Percentiles rank a stretch among this genome's conserved stretches.
phyloP scores from a whole-genome alignment of 2,797 vertebrate species.

The Bovichtus variegatus region DNA sequence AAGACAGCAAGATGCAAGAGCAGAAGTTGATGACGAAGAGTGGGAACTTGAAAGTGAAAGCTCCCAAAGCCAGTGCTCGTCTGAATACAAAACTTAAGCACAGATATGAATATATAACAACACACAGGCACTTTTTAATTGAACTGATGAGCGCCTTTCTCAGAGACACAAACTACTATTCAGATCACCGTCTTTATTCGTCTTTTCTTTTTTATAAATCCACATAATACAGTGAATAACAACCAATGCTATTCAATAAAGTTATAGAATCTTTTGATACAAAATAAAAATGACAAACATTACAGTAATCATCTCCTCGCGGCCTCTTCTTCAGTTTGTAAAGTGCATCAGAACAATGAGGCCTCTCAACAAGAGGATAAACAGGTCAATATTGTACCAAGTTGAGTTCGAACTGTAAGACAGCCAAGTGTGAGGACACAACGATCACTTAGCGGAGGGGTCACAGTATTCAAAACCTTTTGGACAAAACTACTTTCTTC shows the following conservation, averaged over 20 bases:
- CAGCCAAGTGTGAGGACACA: slow-evolving; percentile 34
- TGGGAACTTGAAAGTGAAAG: slow-evolving; percentile 41
- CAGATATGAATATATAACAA: neutral
- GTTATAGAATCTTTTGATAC: slow-evolving; percentile 74
- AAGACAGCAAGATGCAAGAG: slow-evolving; percentile 53
- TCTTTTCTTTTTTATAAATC: slow-evolving; percentile 77
- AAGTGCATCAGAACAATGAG: slow-evolving; percentile 84
- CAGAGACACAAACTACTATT: slow-evolving; percentile 16
- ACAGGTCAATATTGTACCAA: slow-evolving; percentile 68
- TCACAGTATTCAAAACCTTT: slow-evolving; percentile 62
- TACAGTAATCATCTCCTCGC: slow-evolving; percentile 53
- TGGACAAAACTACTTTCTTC: slow-evolving; percentile 12
- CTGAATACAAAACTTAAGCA: slow-evolving; percentile 11
- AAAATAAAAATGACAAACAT: slow-evolving; percentile 65
- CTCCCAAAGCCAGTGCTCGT: neutral
- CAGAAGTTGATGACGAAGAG: slow-evolving; percentile 33
- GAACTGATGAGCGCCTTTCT: neutral
- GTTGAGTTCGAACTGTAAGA: slow-evolving; percentile 46
- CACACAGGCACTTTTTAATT: slow-evolving; percentile 8
- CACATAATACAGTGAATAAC: slow-evolving; percentile 73
- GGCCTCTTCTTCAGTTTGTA: slow-evolving; percentile 79
- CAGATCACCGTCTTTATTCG: slow-evolving; percentile 76
- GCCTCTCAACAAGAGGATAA: slow-evolving; percentile 53
- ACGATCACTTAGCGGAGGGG: slow-evolving; percentile 29
- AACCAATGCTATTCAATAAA: slow-evolving; percentile 77